Percentiles rank a stretch among this genome's conserved stretches.
These are phyloP conservation scores for Schizaphis graminum DNA, from an alignment of 2,888 invertebrate genomes.

Conservation along the genomic window DNA sequence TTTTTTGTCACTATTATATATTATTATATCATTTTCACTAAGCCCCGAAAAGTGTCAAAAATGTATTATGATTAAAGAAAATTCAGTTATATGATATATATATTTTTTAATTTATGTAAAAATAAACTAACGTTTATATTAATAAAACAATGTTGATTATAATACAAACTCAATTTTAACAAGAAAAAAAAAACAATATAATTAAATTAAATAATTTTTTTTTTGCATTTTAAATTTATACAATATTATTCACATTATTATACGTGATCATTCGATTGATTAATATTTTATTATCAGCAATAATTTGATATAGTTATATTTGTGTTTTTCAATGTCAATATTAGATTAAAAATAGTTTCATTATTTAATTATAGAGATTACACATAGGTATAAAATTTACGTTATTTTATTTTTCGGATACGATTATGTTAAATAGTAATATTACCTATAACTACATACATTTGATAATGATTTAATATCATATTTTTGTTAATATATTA, in stretches of 20 bases:
- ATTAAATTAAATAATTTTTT: neutral
- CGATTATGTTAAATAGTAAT: neutral
- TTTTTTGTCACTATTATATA: too few relatives aligned
- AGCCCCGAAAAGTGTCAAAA: neutral
- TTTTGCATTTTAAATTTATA: neutral
- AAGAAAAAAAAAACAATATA: too few relatives aligned
- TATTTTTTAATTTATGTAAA: neutral
- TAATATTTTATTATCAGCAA: neutral
- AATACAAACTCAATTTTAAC: neutral
- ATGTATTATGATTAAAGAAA: neutral
- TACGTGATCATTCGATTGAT: neutral
- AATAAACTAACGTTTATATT: neutral
- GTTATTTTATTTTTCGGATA: neutral
- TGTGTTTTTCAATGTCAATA: conserved; percentile 17
- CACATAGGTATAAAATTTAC: neutral
- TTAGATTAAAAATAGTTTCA: conserved; percentile 9
- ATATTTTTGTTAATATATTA: neutral
- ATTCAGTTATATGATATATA: neutral
- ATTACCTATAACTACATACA: neutral
- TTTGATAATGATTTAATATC: neutral
- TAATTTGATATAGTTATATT: neutral
- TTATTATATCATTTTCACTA: neutral
- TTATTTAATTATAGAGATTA: neutral
- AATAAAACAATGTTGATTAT: neutral
- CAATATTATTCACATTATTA: too few relatives aligned